Conservation (phyloP, 2,888 invertebrate genomes). For the Drosophila falleni region DNA sequence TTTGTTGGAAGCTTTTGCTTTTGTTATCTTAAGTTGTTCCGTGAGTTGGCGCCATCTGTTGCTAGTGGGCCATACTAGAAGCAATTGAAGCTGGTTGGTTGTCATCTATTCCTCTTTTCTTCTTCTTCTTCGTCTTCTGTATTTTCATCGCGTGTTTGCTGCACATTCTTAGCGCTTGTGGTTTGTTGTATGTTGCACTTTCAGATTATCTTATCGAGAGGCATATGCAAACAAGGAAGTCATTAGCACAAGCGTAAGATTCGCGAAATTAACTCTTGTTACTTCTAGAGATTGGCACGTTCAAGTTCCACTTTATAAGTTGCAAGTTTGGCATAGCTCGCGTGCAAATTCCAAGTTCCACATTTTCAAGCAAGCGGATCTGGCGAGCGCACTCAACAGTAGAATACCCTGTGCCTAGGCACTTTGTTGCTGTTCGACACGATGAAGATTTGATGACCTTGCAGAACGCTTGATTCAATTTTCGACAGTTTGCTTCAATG, state of each 20-base stretch:
- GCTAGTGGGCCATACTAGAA: conserved; percentile 34
- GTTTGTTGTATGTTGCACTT: conserved; percentile 26
- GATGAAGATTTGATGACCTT: too few species aligned
- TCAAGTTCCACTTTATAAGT: background rate
- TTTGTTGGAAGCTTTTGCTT: conserved; percentile 19
- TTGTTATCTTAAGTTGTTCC: conserved; percentile 3
- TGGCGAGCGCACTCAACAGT: too few species aligned
- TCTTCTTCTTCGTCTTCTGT: conserved; percentile 7
- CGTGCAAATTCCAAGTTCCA: conserved; percentile 2
- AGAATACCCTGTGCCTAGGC: too few species aligned
- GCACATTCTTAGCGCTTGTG: conserved; percentile 41
- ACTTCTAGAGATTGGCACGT: conserved; percentile 5
- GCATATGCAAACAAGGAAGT: conserved; percentile 45
- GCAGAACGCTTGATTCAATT: too few species aligned
- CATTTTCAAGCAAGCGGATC: background rate
- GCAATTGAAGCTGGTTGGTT: background rate
- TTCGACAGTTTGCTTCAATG: too few species aligned
- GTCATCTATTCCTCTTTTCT: background rate
- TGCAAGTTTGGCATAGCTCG: background rate
- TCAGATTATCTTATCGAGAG: conserved; percentile 52
- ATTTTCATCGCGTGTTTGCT: conserved; percentile 54
- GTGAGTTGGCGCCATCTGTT: conserved; percentile 61
- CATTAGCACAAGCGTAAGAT: conserved; percentile 45
- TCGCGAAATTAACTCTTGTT: conserved; percentile 7
- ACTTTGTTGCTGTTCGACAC: too few species aligned